Percentiles rank a stretch among this genome's conserved stretches.
Evolutionary conservation across 2,797 vertebrate genomes (phyloP).

Genomic region (Lycodopsis pacificus): DNA sequence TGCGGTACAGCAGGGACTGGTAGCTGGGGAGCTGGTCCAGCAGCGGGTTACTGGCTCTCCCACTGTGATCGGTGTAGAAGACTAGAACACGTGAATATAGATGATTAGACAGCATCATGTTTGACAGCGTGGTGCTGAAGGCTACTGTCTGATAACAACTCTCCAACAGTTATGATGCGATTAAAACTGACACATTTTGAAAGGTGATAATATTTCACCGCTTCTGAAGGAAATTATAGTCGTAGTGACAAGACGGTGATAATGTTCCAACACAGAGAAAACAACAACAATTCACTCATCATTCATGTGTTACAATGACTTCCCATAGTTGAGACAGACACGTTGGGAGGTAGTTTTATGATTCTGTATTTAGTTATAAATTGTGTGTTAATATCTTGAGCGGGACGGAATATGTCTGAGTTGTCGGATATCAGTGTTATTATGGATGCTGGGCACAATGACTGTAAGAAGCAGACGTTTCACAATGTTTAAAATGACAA

Average conservation of each 20-base stretch:
- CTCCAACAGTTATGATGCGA: not conserved
- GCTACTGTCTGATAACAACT: not conserved
- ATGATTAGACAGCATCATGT: not conserved
- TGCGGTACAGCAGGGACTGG: conserved; percentile 87
- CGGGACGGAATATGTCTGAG: no score
- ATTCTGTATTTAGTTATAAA: not conserved
- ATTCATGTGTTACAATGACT: no score
- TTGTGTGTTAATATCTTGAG: not conserved
- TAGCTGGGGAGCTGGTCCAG: conserved; percentile 95
- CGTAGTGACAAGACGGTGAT: not conserved
- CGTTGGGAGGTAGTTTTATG: not conserved
- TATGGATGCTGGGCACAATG: not conserved
- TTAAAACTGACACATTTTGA: not conserved
- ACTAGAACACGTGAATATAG: conserved; percentile 56
- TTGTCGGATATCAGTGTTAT: not conserved
- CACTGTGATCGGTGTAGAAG: conserved; percentile 72
- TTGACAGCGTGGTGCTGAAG: not conserved
- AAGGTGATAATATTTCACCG: not conserved
- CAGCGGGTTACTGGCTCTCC: conserved; percentile 81
- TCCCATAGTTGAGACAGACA: no score
- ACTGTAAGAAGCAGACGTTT: not conserved
- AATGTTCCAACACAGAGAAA: not conserved
- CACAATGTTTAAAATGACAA: not conserved
- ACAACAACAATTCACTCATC: not conserved
- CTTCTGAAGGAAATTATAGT: not conserved